Evolutionary conservation across 2,113 vertebrate species (phyloP).

Genomic region (Argyrosomus japonicus): DNA sequence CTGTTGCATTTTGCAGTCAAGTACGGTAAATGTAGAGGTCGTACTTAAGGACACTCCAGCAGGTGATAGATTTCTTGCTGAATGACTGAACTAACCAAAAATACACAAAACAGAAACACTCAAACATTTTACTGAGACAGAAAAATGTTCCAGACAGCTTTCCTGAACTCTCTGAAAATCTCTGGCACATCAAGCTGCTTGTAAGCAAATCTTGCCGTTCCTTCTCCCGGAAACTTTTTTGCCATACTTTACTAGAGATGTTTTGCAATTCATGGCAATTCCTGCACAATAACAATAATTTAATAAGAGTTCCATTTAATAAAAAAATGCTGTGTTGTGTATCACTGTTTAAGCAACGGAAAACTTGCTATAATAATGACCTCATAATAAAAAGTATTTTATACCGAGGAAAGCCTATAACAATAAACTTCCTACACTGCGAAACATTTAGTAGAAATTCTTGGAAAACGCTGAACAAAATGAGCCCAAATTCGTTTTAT

Average conservation of each 20-base stretch:
- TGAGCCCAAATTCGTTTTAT: neutral
- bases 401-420: neutral
- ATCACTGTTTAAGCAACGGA: neutral
- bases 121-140: neutral
- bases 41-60: slow-evolving; percentile 1
- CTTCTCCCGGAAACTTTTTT: neutral
- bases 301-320: neutral
- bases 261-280: neutral
- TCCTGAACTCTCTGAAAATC: slow-evolving; percentile 44
- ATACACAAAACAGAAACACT: slow-evolving; percentile 8
- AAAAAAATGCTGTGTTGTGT: neutral
- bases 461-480: neutral
- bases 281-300: neutral
- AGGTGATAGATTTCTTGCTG: slow-evolving; percentile 20
- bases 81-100: neutral
- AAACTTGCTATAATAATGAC: neutral
- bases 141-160: slow-evolving; percentile 29
- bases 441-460: neutral
- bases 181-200: slow-evolving; percentile 38
- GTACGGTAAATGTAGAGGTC: slow-evolving; percentile 3
- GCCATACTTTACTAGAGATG: neutral
- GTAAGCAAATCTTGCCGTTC: slow-evolving; percentile 18
- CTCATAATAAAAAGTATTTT: neutral
- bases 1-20: slow-evolving; percentile 16
- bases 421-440: neutral